Conservation (phyloP, 2,113 vertebrate species). For the Thomomys bottae region DNA sequence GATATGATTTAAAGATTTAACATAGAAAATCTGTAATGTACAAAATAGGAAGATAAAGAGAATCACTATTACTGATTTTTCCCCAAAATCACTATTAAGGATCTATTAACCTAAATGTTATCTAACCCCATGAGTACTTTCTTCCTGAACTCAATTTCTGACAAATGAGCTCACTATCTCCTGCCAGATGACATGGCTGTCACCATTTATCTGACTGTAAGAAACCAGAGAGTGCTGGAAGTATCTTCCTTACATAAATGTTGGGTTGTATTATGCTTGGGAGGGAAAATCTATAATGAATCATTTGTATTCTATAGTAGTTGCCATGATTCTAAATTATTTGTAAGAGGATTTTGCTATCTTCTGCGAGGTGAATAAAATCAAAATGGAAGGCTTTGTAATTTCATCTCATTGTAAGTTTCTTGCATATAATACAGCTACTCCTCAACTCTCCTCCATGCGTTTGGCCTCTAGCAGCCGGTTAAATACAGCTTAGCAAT, state of each 20-base stretch:
- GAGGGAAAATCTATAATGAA: constrained; percentile 1
- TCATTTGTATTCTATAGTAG: not conserved
- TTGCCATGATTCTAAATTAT: constrained; percentile 50
- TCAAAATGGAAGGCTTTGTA: not conserved
- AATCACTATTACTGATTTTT: not conserved
- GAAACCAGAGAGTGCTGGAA: not conserved
- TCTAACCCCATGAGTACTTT: not conserved
- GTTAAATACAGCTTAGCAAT: constrained; percentile 53
- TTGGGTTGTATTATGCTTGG: constrained; percentile 16
- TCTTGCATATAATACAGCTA: not conserved
- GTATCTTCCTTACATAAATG: not conserved
- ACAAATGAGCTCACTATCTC: not conserved
- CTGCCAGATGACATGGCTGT: not conserved
- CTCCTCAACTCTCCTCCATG: not conserved
- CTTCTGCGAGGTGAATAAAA: not conserved
- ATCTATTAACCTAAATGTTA: not conserved
- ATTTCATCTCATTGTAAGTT: not conserved
- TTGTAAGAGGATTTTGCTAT: not conserved
- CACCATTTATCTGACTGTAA: not conserved
- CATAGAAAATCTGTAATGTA: not conserved
- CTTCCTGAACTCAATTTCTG: not conserved
- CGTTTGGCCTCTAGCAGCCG: not conserved
- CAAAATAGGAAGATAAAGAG: constrained; percentile 34
- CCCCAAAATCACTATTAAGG: not conserved
- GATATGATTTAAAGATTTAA: not conserved